These are phyloP conservation scores for Drosophila rellima DNA, from an alignment of 2,888 invertebrate genomes.

Conservation along the genomic window DNA sequence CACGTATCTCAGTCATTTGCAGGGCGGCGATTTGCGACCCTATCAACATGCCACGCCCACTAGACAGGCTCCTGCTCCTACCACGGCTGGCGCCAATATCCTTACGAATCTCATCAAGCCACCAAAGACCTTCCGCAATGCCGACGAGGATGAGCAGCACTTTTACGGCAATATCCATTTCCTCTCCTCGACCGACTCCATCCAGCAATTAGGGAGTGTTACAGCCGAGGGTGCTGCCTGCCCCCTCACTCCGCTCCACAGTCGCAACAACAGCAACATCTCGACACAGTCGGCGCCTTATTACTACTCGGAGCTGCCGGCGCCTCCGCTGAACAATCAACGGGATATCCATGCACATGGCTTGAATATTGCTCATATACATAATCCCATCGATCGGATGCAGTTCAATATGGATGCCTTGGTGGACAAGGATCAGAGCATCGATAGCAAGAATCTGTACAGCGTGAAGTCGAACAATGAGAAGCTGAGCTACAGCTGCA, in stretches of 20 bases:
- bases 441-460: conserved; percentile 85
- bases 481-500: conserved; percentile 83
- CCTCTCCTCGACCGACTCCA: conserved; percentile 84
- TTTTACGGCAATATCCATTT: conserved; percentile 85
- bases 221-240: conserved; percentile 51
- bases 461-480: conserved; percentile 83
- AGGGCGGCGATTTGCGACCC: conserved; percentile 86
- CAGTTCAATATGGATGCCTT: conserved; percentile 88
- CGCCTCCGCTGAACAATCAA: conserved; percentile 90
- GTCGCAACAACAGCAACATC: conserved; percentile 88
- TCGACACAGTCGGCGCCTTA: conserved; percentile 92
- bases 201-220: conserved; percentile 77
- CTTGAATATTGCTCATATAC: conserved; percentile 81
- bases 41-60: conserved; percentile 75
- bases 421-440: conserved; percentile 88
- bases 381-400: conserved; percentile 87
- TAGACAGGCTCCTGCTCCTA: conserved; percentile 49
- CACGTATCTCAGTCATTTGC: conserved; percentile 89
- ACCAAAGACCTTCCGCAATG: conserved; percentile 84
- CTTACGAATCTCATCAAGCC: conserved; percentile 84
- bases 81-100: conserved; percentile 66
- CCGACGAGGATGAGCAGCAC: conserved; percentile 83
- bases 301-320: conserved; percentile 91
- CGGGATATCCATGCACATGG: conserved; percentile 87
- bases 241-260: conserved; percentile 86